Base-by-base conservation (phyloP, 2,888 invertebrate species). In the Candidula unifasciata region DNA sequence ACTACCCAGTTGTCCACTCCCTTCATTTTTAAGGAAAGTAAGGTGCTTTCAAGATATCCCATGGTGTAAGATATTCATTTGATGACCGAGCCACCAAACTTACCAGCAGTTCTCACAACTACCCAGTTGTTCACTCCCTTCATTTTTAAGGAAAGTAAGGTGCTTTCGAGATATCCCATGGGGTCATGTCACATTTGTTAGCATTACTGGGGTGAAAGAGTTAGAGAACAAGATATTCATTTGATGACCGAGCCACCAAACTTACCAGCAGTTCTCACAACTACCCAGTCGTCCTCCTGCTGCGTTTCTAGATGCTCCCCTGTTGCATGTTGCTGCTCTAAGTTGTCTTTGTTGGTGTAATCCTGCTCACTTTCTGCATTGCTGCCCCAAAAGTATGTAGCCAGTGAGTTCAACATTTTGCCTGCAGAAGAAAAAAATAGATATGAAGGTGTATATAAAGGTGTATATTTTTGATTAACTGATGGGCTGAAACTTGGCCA, bases 211-310 rank as follows among this genome's bases (percentile, higher is more conserved):
- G n/a, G n/a, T n/a, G n/a, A n/a, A n/a, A n/a, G n/a, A n/a, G n/a
- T 44, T 44, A 44, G 13, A 44, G 44, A 44, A 44, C 44, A 44
- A 44, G 44, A 44, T 13, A 44, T 44, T 13, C 6, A 13, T 44
- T 44, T 44, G 13, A 44, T 10, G 44, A 44, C 6, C 13, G 13
- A 44, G 44, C 44, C 44, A 44, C 13, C 27, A n/a, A 30, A n/a
- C 80, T 60, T 66, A 85, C 85, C 77, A 69, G 81, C 35, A 16
- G 54, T n/a, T 10, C 35, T 60, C 2, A 85, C 81, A 64, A 85
- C 68, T 24, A 81, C 69, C 85, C 85, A 85, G 64, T 85, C 85
- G 30, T 78, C 85, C 3, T 79, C 80, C 27, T 74, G 84, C 64
- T 80, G 83, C 64, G 73, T 83, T 69, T 77, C 83, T 64, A 83